Base-by-base conservation (phyloP, 2,113 vertebrate genomes). In the Brachypteracias leptosomus region DNA sequence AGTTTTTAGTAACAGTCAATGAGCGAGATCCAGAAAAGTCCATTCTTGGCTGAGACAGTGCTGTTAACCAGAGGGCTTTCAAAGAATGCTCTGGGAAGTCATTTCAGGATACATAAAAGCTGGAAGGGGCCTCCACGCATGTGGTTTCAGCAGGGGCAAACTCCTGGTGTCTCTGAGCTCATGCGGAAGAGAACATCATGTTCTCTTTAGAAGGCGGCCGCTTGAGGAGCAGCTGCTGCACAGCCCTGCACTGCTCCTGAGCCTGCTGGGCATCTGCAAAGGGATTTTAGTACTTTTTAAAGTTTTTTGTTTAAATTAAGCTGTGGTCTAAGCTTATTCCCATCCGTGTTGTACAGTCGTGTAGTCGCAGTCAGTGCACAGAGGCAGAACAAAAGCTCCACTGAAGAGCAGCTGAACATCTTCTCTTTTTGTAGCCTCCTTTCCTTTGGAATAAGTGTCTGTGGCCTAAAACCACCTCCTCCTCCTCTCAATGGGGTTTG, bases 21-120 rank as follows among this genome's bases (percentile, higher is more conserved):
- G 61, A 78, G 47, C 0, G 3, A 78, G 89, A 92, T 81, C 89
- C 89, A 87, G 76, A 74, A 80, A 72, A 94, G 84, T 55, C 91
- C 49, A 2, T 72, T 95, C 73, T 86, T 95, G 94, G 86, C 96
- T 40, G 84, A 81, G 76, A 19, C 21, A 3, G 18, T 65, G 14
- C 5, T 68, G 76, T 87, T 78, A 87, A 70, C 16, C 28, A 59
- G 70, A 78, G 73, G 73, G 19, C 81, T 96, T 89, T 78, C 74
- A 94, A 61, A 79, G 87, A 92, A 82, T 0, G 0, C 79, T 72
- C 73, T 72, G 73, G 80, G 74, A 96, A 91, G 89, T 95, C 89
- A 87, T 95, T 81, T 96, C 80, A 84, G 96, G 96, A 92, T 89
- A 85, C 81, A 16, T 55, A 38, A 21, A 86, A 84, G 57, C 51